Evolutionary conservation across 2,797 vertebrate genomes (phyloP).

Genomic region (Sebastes nivosus): DNA sequence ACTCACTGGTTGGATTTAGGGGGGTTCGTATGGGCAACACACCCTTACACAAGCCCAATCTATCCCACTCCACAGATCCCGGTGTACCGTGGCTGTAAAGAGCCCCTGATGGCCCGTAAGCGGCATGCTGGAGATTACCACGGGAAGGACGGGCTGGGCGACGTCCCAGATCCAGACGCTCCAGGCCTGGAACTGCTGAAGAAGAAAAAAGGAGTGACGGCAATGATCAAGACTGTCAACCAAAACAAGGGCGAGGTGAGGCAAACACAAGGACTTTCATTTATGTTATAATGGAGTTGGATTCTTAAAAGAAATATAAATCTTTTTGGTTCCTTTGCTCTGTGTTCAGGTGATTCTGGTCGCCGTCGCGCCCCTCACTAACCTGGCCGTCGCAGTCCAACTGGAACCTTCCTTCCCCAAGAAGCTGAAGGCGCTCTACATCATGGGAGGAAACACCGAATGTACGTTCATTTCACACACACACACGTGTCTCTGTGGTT

Average conservation of each 20-base stretch:
- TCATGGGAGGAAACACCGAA: conserved; percentile 82
- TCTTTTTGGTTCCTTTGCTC: neutral
- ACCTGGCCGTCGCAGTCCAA: conserved; percentile 78
- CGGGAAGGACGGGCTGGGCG: conserved; percentile 79
- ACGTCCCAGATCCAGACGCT: conserved; percentile 72
- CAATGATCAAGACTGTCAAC: conserved; percentile 72
- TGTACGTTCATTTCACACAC: neutral
- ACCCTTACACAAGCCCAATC: neutral
- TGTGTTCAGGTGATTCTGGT: conserved; percentile 74
- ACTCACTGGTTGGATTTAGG: neutral
- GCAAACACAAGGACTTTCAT: neutral
- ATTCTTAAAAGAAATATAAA: neutral
- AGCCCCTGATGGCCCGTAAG: conserved; percentile 52
- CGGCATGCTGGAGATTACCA: conserved; percentile 59
- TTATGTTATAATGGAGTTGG: neutral
- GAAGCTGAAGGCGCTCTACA: conserved; percentile 79
- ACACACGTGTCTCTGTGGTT: neutral
- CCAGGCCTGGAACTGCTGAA: conserved; percentile 75
- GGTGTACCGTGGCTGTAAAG: conserved; percentile 68
- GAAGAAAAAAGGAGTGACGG: conserved; percentile 56
- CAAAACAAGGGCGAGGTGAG: conserved; percentile 76
- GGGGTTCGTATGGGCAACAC: neutral
- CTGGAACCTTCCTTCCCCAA: conserved; percentile 74
- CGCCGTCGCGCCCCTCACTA: conserved; percentile 80
- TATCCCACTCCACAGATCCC: conserved; percentile 71